Conservation (phyloP, 2,797 vertebrate genomes). For the Platyrinchus mystaceus region DNA sequence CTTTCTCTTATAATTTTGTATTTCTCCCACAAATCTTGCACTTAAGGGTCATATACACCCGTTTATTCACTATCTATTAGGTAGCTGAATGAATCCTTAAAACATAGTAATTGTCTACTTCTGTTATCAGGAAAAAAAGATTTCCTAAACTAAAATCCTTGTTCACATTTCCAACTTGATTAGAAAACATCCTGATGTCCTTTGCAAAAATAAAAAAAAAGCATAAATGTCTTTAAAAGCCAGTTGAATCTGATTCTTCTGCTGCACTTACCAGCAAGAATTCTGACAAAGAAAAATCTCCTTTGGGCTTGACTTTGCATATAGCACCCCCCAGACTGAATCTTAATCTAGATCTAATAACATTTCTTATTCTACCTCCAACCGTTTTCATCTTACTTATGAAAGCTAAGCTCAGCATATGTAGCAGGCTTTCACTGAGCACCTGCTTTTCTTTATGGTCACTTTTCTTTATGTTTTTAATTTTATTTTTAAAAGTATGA, state of each 20-base stretch:
- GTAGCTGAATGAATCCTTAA: background rate
- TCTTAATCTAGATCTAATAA: background rate
- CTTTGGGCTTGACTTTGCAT: background rate
- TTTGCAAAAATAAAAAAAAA: background rate
- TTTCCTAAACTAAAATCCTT: background rate
- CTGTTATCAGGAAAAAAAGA: background rate
- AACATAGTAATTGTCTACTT: background rate
- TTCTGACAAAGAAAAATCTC: background rate
- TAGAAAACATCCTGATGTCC: background rate
- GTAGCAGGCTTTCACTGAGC: background rate
- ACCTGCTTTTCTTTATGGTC: background rate
- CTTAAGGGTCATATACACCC: background rate
- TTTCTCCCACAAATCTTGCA: background rate
- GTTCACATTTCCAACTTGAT: background rate
- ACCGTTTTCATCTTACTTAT: background rate
- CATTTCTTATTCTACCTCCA: background rate
- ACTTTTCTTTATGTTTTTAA: background rate
- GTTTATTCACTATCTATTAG: background rate
- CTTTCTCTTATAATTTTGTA: background rate
- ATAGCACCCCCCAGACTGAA: background rate
- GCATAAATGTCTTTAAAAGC: background rate
- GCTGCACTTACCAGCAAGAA: background rate
- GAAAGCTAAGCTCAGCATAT: background rate
- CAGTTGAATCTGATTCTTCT: background rate
- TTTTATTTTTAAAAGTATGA: background rate